phyloP scores from a whole-genome alignment of 2,888 invertebrate species.

The Spilosoma lubricipeda region DNA sequence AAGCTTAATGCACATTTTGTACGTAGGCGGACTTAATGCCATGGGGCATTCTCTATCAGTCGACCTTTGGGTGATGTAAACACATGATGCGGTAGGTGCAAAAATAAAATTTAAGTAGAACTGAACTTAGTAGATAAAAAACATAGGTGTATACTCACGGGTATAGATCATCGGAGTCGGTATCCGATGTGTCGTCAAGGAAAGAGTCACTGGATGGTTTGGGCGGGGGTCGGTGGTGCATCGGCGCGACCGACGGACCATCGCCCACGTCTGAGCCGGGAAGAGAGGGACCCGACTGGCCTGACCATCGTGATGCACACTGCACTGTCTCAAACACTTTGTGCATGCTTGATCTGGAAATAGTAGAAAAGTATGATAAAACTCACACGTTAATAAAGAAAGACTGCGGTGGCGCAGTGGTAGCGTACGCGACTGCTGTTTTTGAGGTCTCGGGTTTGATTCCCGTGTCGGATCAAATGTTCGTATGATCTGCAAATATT shows the following conservation, averaged over 20 bases:
- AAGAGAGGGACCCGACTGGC: constrained; percentile 75
- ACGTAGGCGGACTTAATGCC: too few species aligned
- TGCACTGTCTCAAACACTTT: constrained; percentile 97
- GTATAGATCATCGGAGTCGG: constrained; percentile 91
- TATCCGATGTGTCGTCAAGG: constrained; percentile 84
- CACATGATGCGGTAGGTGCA: too few species aligned
- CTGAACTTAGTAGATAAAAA: too few species aligned
- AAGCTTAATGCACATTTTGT: too few species aligned
- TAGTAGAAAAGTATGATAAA: background rate
- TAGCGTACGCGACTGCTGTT: too few species aligned
- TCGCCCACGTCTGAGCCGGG: constrained; percentile 77
- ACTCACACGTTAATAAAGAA: background rate
- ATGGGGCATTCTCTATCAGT: too few species aligned
- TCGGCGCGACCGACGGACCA: constrained; percentile 78
- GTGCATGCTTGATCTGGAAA: constrained; percentile 91
- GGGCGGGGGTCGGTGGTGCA: constrained; percentile 85
- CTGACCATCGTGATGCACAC: constrained; percentile 89
- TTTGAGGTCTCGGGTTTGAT: too few species aligned
- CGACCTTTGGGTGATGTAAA: too few species aligned
- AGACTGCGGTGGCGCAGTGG: too few species aligned
- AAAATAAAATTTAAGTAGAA: too few species aligned
- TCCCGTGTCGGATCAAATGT: too few species aligned
- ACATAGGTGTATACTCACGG: constrained; percentile 86
- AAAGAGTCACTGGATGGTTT: constrained; percentile 86
- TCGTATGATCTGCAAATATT: too few species aligned